Evolutionary conservation across 2,113 vertebrate genomes (phyloP), one percentile per base, ranked within the genome.

Genomic region (Glaucomys volans): DNA sequence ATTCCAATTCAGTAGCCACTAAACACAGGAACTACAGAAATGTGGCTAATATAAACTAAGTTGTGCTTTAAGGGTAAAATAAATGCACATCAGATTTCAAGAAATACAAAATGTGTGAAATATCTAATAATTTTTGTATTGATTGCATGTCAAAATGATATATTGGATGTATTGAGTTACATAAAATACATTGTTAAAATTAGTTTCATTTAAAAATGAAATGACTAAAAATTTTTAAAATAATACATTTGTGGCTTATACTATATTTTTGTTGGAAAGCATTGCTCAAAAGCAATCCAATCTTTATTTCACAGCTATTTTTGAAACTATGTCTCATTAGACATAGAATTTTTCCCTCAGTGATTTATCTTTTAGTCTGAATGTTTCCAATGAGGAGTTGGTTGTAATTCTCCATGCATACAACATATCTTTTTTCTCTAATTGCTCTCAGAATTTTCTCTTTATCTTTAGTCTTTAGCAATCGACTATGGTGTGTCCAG

Each of bases 101-200:
- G 81, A 40, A 67, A 47, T 47, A 87, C 7, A 82, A 50, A 47
- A 77, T 71, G 8, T 94, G 8, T 57, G 47, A 72, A 67, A 79
- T 66, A 88, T 8, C 69, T 76, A 62, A 42, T 74, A 81, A 87
- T 30, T 72, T 77, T 93, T 67, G 67, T 40, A 69, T 8, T 47
- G 62, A 76, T 79, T 71, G 50, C 9, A 59, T 79, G 72, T 64
- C 85, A 18, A 89, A 80, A 64, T 59, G 11, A 40, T 66, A 89
- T 54, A 57, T 44, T 83, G 8, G 17, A 64, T 42, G 64, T 57
- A n/a, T 3, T 26, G 7, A 4, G 6, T 72, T n/a, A 47, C 54
- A 42, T 62, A 85, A 80, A 96, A 90, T 28, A 75, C 8, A 20
- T 20, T 90, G 6, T 75, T 71, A 81, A 96, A 75, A 80, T 75